Evolutionary conservation across 2,888 invertebrate genomes (phyloP), one percentile per base, ranked within the genome.

Genomic region (Coleophora flavipennella): DNA sequence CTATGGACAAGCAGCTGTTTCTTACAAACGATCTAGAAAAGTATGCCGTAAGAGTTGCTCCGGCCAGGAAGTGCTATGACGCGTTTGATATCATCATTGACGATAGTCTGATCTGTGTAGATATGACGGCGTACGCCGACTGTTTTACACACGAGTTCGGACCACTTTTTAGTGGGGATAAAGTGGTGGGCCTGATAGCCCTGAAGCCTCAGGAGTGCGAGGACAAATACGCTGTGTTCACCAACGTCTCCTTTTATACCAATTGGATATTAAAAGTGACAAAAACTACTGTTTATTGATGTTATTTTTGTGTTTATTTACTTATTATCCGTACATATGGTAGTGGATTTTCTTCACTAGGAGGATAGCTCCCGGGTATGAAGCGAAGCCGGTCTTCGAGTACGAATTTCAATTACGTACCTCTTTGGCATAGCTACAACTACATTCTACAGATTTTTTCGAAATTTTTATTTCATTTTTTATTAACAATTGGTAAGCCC

Each of bases 81-180:
- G 58, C 45, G 0, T 80, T 63, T 13, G 76, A 72, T 0, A 47
- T 79, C 0, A 53, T 56, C 1, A 3, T 73, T 0, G 74, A 78
- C 2, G 57, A 62, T 0, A 71, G 70, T 9, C 36, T 76, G 36
- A 60, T 81, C 0, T 83, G 83, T 35, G 50, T 77, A 0, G 77
- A 83, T 12, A 40, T 80, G 43, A 59, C 71, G 0, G 43, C 49
- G 0, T 55, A 77, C n/a, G 62, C 67, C 0, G 77, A 78, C 12
- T 83, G 83, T 40, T 83, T 81, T 10, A 43, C 71, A 0, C 67
- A 75, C 2, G 83, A 83, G 26, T 81, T 80, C 40, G 83, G 83
- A 0, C 83, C 83, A 0, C 32, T 81, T 1, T 81, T 55, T 39
- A 26, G 35, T 4, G 57, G 45, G 0, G 69, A 80, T 29, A 76